Conservation (phyloP, 2,888 invertebrate genomes). For the Trachelus stipa region DNA sequence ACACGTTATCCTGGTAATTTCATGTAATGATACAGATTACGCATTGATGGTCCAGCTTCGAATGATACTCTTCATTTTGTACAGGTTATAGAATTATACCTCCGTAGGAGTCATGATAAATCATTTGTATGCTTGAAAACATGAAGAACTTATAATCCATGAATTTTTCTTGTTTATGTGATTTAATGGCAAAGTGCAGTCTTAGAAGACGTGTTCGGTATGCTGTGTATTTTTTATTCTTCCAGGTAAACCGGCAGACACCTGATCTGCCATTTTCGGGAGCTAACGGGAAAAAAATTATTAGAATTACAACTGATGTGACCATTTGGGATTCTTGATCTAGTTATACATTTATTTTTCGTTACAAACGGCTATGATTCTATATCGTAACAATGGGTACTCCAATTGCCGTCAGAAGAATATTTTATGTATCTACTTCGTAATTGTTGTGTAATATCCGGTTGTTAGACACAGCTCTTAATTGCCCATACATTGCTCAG, state of each 20-base stretch:
- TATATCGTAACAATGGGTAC: background rate
- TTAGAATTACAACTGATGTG: background rate
- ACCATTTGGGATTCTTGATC: background rate
- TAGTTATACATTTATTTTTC: background rate
- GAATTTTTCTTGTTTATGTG: background rate
- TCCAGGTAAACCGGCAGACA: background rate
- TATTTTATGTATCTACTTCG: slow-evolving; percentile 14
- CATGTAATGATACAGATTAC: slow-evolving; percentile 23
- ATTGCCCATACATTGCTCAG: slow-evolving; percentile 19
- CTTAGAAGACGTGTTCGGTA: background rate
- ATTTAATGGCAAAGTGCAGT: background rate
- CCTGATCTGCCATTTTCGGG: background rate
- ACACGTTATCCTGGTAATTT: slow-evolving; percentile 29
- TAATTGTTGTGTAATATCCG: slow-evolving; percentile 37
- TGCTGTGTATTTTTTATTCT: background rate
- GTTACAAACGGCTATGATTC: background rate
- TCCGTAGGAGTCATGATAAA: background rate
- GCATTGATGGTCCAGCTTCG: slow-evolving; percentile 21
- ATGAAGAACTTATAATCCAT: background rate
- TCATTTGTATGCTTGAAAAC: background rate
- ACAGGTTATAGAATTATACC: background rate
- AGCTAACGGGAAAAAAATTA: background rate
- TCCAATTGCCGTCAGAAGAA: background rate
- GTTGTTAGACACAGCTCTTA: slow-evolving; percentile 22
- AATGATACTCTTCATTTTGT: background rate